A percentile compares a stretch with the other conserved stretches of the same genome.
These are phyloP conservation scores for Limonius californicus DNA, from an alignment of 1,140 invertebrate genomes.

Conservation along the genomic window DNA sequence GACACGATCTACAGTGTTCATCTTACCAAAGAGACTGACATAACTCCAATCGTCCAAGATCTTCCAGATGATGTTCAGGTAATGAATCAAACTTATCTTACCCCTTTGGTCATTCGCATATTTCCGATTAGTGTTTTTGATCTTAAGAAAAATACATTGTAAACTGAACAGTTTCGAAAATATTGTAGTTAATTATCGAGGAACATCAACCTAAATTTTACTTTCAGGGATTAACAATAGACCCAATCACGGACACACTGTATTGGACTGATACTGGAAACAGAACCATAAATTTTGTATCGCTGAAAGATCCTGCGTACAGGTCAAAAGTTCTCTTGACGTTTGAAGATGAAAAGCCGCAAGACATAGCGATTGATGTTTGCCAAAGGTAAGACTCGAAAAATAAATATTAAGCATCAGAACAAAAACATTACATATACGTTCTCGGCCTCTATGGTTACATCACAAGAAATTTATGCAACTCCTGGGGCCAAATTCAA, in stretches of 20 bases:
- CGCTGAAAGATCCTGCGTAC: conserved; percentile 45
- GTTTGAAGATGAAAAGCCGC: conserved; percentile 59
- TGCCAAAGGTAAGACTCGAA: conserved; percentile 77
- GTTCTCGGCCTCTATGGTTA: too few species aligned
- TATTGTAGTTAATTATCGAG: neutral
- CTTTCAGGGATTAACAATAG: conserved; percentile 61
- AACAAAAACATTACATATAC: too few species aligned
- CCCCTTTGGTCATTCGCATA: neutral
- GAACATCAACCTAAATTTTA: neutral
- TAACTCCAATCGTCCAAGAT: conserved; percentile 36
- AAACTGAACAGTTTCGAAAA: conserved; percentile 34
- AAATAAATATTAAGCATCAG: too few species aligned
- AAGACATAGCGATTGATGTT: conserved; percentile 77
- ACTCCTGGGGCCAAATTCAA: too few species aligned
- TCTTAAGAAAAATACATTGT: neutral
- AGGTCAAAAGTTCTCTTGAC: conserved; percentile 50
- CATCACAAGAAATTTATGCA: too few species aligned
- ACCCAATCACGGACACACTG: conserved; percentile 57
- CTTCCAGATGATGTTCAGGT: conserved; percentile 43
- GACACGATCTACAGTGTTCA: conserved; percentile 61
- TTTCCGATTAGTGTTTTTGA: conserved; percentile 35
- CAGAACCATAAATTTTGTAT: conserved; percentile 57
- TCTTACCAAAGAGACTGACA: conserved; percentile 41
- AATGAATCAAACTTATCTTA: too few species aligned
- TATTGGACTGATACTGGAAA: conserved; percentile 68